Conservation (phyloP, 37 sponge, comb jelly and placozoan species). For the Ianthella basta region DNA sequence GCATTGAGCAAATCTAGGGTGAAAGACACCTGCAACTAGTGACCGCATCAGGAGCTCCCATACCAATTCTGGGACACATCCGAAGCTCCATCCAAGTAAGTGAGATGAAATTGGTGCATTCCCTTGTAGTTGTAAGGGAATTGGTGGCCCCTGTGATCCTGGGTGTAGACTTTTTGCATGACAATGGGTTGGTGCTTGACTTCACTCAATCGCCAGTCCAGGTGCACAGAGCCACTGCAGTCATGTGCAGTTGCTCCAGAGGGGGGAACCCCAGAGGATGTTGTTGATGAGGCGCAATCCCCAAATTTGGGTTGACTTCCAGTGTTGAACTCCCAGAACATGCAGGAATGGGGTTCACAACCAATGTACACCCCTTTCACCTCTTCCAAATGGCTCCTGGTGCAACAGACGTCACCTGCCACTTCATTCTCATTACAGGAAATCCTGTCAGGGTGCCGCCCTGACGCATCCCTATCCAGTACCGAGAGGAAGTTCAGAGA, state of each 20-base stretch:
- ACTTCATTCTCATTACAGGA: too few relatives aligned
- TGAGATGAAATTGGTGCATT: slow-evolving; percentile 24
- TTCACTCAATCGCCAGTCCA: slow-evolving; percentile 38
- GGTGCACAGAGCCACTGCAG: background rate
- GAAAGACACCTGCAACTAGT: slow-evolving; percentile 24
- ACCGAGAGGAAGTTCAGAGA: too few relatives aligned
- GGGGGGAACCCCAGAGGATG: slow-evolving; percentile 7
- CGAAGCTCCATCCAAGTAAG: slow-evolving; percentile 30
- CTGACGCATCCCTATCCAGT: too few relatives aligned
- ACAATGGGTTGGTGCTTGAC: slow-evolving; percentile 44
- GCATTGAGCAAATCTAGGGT: too few relatives aligned
- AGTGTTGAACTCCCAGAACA: slow-evolving; percentile 38
- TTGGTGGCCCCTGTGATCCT: slow-evolving; percentile 57
- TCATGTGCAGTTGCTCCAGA: slow-evolving; percentile 34
- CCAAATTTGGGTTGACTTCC: background rate
- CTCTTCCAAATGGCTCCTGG: too few relatives aligned
- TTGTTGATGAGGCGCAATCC: slow-evolving; percentile 42
- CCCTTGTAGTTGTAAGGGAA: slow-evolving; percentile 48
- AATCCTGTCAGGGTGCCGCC: too few relatives aligned
- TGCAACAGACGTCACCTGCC: too few relatives aligned
- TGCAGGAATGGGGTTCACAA: too few relatives aligned
- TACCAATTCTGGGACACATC: slow-evolving; percentile 43
- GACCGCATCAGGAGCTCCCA: slow-evolving; percentile 44
- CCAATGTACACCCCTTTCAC: too few relatives aligned
- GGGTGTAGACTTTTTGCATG: slow-evolving; percentile 64